phyloP scores from a whole-genome alignment of 2,113 vertebrate species.

The Chlorocebus sabaeus region DNA sequence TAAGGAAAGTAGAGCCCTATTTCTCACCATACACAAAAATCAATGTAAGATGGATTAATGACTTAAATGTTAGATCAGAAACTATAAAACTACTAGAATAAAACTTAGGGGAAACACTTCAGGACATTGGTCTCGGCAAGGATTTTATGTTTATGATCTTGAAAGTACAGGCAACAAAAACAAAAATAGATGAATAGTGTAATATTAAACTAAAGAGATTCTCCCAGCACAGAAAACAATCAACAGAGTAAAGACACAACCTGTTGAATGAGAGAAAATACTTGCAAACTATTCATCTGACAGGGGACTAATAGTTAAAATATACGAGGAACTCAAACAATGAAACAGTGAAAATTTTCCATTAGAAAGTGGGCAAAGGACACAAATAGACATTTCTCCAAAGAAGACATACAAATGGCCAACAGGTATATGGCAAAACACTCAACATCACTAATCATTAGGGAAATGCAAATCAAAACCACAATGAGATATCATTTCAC shows the following conservation, averaged over 20 bases:
- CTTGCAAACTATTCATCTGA: background rate
- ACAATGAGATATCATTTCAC: background rate
- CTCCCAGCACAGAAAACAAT: background rate
- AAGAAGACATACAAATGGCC: background rate
- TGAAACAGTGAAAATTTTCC: background rate
- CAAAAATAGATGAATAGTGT: background rate
- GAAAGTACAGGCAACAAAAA: background rate
- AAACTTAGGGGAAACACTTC: no score
- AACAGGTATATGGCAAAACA: background rate
- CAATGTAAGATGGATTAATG: no score
- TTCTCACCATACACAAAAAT: no score
- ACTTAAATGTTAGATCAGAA: no score
- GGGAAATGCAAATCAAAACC: background rate
- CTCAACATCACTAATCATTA: background rate
- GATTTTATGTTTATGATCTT: no score
- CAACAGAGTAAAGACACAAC: background rate
- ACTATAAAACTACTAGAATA: no score
- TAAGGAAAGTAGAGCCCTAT: no score
- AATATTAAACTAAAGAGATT: background rate
- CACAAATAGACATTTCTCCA: background rate
- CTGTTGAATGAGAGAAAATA: background rate
- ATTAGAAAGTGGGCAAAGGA: background rate
- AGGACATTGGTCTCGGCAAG: no score
- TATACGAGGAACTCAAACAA: background rate
- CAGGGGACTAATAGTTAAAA: background rate